phyloP scores from a whole-genome alignment of 2,888 invertebrate genomes.

The Phania funesta region DNA sequence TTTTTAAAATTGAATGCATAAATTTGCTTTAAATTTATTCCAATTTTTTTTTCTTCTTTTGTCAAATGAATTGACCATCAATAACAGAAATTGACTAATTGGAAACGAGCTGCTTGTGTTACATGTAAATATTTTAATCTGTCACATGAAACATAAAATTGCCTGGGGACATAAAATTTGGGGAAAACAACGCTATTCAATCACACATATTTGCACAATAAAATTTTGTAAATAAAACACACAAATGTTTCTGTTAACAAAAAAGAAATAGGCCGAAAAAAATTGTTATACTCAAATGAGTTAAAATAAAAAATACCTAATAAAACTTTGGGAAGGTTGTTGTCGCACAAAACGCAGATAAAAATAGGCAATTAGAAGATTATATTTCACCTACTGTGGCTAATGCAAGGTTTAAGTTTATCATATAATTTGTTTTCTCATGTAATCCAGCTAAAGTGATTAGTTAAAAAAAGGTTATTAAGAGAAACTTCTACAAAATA shows the following conservation, averaged over 20 bases:
- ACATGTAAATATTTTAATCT: slow-evolving; percentile 50
- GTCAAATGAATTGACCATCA: slow-evolving; percentile 28
- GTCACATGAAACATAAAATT: slow-evolving; percentile 40
- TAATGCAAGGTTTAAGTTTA: too few relatives aligned
- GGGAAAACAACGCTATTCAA: slow-evolving; percentile 20
- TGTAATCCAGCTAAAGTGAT: too few relatives aligned
- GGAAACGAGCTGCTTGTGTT: slow-evolving; percentile 47
- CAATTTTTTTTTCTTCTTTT: neutral
- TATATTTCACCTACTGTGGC: too few relatives aligned
- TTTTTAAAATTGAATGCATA: too few relatives aligned
- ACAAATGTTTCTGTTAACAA: neutral
- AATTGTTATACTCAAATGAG: too few relatives aligned
- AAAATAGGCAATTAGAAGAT: too few relatives aligned
- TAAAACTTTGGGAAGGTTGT: neutral
- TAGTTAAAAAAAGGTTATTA: too few relatives aligned
- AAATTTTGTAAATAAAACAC: neutral
- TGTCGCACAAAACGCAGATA: too few relatives aligned
- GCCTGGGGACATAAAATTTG: slow-evolving; percentile 6
- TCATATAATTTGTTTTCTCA: too few relatives aligned
- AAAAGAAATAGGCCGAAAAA: neutral
- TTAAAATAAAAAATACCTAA: neutral
- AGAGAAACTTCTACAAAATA: too few relatives aligned
- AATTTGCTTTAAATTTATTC: neutral
- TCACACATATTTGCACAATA: slow-evolving; percentile 34
- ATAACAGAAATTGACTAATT: slow-evolving; percentile 54